Evolutionary conservation across 2,888 invertebrate species (phyloP), one percentile per base, ranked within the genome.

Genomic region (Hirtodrosophila cameraria): DNA sequence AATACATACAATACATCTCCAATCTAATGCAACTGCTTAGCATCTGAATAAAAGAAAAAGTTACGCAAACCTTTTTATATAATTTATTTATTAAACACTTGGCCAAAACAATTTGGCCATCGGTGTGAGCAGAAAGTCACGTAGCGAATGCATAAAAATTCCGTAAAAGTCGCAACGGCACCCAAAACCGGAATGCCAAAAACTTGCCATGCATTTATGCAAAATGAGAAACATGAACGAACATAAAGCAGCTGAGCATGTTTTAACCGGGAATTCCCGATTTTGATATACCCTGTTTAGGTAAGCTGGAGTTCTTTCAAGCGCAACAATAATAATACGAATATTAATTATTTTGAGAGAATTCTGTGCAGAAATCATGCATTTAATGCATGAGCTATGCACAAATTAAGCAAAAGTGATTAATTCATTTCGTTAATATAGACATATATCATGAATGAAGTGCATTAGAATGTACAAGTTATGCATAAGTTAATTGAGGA

Each of bases 121-220:
- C 59, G 48, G 55, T 36, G 64, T 41, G 30, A 45, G 30, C 36
- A 35, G 42, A 53, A 33, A 39, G 80, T 80, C 80, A 80, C 80
- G 80, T 80, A 80, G 75, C 39, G 57, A 80, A 80, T 83, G 83
- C 80, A 83, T 83, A 80, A 80, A 80, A 83, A 83, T 77, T 75
- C 77, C 58, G 50, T 46, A 78, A 65, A 55, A 72, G 66, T 71
- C 66, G 49, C 68, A 67, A 52, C 31, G 53, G 52, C 67, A 57
- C 67, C 71, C 65, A 60, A 57, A 48, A 43, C 60, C 33, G 42
- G 53, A 60, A 60, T 69, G 55, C 64, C 49, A 60, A 65, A 58
- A 71, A 50, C 61, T 55, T 61, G 57, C 55, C 80, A 73, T 79
- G 79, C 80, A 79, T 79, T 79, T 79, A 79, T 79, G 79, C 83